These are phyloP conservation scores for Subacronicta megacephala DNA, from an alignment of 2,888 invertebrate species.

Conservation along the genomic window DNA sequence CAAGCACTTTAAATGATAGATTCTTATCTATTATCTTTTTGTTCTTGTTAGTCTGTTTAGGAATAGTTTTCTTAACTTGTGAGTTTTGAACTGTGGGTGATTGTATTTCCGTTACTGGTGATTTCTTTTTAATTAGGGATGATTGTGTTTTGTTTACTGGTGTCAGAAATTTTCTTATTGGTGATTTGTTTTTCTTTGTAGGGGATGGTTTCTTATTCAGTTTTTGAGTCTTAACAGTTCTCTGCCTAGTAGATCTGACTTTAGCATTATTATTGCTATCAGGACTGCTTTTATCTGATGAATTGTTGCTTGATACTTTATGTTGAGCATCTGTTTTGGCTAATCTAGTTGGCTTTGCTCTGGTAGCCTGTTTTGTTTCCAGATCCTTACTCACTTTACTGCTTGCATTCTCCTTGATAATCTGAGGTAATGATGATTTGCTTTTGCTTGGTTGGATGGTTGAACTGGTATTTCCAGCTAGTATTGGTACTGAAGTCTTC, in stretches of 20 bases:
- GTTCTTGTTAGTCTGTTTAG: slow-evolving; percentile 38
- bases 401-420: background rate
- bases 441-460: slow-evolving; percentile 65
- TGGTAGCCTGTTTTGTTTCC: slow-evolving; percentile 25
- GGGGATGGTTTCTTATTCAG: slow-evolving; percentile 9
- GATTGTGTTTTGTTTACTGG: background rate
- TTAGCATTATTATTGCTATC: slow-evolving; percentile 73
- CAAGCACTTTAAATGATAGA: slow-evolving; percentile 72
- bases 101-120: slow-evolving; percentile 19
- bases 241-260: slow-evolving; percentile 29
- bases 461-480: slow-evolving; percentile 77
- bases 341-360: slow-evolving; percentile 18
- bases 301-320: slow-evolving; percentile 39
- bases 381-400: slow-evolving; percentile 17
- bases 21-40: slow-evolving; percentile 63
- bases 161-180: slow-evolving; percentile 10
- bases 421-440: slow-evolving; percentile 6
- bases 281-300: slow-evolving; percentile 55
- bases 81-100: slow-evolving; percentile 30
- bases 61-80: slow-evolving; percentile 36
- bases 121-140: background rate
- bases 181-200: slow-evolving; percentile 28
- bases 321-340: slow-evolving; percentile 23
- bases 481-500: slow-evolving; percentile 53
- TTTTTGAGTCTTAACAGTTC: background rate